Conservation (phyloP, 2,113 vertebrate genomes). For the Indicator indicator region DNA sequence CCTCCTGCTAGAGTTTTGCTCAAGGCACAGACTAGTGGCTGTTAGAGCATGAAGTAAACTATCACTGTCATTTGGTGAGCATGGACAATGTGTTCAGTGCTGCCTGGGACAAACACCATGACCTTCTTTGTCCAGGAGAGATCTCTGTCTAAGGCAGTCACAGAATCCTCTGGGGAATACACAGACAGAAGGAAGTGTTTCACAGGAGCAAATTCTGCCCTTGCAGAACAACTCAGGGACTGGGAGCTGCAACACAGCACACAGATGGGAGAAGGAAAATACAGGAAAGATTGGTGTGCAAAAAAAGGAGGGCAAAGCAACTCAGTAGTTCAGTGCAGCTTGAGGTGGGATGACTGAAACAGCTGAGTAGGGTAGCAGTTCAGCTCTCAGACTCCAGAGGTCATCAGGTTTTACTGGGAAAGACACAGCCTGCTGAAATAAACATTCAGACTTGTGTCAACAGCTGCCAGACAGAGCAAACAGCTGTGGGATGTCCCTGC, state of each 20-base stretch:
- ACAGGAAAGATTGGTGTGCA: neutral
- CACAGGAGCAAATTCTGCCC: neutral
- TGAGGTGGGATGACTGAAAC: neutral
- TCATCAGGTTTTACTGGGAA: neutral
- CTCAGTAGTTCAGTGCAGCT: accelerated
- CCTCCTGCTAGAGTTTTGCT: constrained; percentile 28
- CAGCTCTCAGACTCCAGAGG: neutral
- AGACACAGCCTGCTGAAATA: neutral
- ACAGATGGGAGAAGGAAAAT: neutral
- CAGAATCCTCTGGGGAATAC: neutral
- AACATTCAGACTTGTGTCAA: neutral
- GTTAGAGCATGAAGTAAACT: constrained; percentile 24
- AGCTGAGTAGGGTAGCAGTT: neutral
- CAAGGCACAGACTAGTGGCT: constrained; percentile 20
- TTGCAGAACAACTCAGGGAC: neutral
- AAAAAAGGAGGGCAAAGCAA: neutral
- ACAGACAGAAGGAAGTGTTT: neutral
- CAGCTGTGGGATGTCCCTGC: neutral
- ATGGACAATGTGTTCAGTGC: constrained; percentile 16
- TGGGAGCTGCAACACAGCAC: neutral
- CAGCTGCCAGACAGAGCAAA: neutral
- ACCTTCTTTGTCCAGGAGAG: neutral
- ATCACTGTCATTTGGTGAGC: constrained; percentile 6
- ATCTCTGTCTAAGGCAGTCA: neutral
- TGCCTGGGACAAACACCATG: constrained; percentile 1